Percentiles rank a stretch among this genome's conserved stretches.
Evolutionary conservation across 2,888 invertebrate genomes (phyloP).

Genomic region (Troides helena): DNA sequence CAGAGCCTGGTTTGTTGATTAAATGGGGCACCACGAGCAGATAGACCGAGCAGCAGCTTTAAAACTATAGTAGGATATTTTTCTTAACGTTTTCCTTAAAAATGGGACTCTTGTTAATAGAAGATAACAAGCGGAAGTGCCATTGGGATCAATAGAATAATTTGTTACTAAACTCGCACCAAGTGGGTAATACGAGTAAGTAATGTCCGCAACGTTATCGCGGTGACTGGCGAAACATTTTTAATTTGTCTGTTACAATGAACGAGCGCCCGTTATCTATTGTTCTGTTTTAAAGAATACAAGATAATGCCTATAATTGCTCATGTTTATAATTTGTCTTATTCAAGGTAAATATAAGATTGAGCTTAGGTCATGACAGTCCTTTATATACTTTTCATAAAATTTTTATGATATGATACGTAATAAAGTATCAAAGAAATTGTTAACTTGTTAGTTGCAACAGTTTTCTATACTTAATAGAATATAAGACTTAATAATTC

Average conservation of each 20-base stretch:
- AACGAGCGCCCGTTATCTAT: neutral
- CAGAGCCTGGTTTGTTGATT: too few species aligned
- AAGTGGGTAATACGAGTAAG: constrained; percentile 20
- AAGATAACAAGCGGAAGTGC: constrained; percentile 19
- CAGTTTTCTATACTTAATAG: too few species aligned
- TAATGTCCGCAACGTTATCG: constrained; percentile 1
- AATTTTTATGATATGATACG: too few species aligned
- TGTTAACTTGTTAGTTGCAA: too few species aligned
- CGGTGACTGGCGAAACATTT: neutral
- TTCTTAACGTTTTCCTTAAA: constrained; percentile 9
- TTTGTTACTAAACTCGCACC: constrained; percentile 22
- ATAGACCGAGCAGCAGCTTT: neutral
- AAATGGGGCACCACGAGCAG: too few species aligned
- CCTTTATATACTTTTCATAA: too few species aligned
- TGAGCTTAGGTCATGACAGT: too few species aligned
- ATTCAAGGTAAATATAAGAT: too few species aligned
- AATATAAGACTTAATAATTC: too few species aligned
- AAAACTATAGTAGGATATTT: neutral
- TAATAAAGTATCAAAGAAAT: too few species aligned
- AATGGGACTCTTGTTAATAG: constrained; percentile 8
- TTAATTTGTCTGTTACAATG: neutral
- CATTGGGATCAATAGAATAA: constrained; percentile 29
- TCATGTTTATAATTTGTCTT: too few species aligned
- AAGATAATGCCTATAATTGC: neutral
- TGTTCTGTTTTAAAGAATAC: neutral